Evolutionary conservation across 30 jellyfish, hydroid and myxozoan species (phyloP).

Genomic region (Turritopsis dohrnii): DNA sequence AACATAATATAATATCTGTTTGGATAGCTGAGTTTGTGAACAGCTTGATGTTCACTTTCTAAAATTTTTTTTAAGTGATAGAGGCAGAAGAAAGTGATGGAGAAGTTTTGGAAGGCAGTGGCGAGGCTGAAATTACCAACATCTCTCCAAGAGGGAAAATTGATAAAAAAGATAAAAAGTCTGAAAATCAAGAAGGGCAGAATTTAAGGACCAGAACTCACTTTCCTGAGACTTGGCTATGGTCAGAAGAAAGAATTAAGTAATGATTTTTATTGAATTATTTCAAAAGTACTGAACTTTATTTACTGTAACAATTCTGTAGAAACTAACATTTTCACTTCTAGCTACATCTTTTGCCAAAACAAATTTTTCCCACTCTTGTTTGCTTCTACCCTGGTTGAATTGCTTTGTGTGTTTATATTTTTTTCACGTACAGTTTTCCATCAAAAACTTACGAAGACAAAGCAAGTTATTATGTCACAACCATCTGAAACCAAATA

Average conservation of each 20-base stretch:
- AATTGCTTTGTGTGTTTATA: not conserved
- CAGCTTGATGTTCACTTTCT: too few relatives aligned
- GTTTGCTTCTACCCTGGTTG: not conserved
- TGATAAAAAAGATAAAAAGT: not conserved
- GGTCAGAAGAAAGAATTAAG: slow-evolving; percentile 66
- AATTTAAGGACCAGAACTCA: slow-evolving; percentile 45
- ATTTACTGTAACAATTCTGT: not conserved
- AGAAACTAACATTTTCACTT: not conserved
- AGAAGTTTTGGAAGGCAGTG: too few relatives aligned
- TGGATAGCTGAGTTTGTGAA: too few relatives aligned
- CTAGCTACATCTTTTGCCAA: not conserved
- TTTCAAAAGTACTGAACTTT: not conserved
- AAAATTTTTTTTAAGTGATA: too few relatives aligned
- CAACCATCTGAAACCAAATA: not conserved
- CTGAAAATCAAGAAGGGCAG: not conserved
- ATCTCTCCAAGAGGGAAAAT: too few relatives aligned
- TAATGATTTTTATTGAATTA: not conserved
- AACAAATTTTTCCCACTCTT: not conserved
- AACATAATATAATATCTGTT: too few relatives aligned
- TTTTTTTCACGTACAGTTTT: too few relatives aligned
- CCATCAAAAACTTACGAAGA: too few relatives aligned
- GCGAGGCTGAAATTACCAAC: too few relatives aligned
- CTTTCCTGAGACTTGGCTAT: slow-evolving; percentile 89
- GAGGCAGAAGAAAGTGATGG: too few relatives aligned
- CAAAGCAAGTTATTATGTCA: too few relatives aligned